Evolutionary conservation across 2,113 vertebrate genomes (phyloP).

Genomic region (Peromyscus californicus): DNA sequence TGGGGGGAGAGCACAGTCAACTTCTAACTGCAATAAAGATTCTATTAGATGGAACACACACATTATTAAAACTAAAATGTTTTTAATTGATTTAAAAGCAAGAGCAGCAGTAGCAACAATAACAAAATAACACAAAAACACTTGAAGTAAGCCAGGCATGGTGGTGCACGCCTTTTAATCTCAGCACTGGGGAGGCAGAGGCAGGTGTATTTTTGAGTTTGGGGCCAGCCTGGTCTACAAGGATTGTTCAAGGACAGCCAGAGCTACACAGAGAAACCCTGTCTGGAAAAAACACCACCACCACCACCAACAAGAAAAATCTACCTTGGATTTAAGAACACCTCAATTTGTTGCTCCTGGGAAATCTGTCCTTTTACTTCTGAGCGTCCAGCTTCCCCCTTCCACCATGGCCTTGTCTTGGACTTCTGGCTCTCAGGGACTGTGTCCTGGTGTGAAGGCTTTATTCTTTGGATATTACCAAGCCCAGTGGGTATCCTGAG

Average conservation of each 20-base stretch:
- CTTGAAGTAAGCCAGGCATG: not conserved
- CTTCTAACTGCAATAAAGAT: not conserved
- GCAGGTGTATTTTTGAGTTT: not conserved
- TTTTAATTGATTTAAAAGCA: not conserved
- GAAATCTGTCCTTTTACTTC: not conserved
- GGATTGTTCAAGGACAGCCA: not conserved
- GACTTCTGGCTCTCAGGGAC: not conserved
- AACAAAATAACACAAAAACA: not conserved
- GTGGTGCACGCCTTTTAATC: not conserved
- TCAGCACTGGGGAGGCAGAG: not conserved
- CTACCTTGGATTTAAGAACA: not conserved
- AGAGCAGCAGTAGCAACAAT: not conserved
- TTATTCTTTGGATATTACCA: not conserved
- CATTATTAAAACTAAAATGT: not conserved
- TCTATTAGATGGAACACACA: not conserved
- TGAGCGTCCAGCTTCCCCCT: not conserved
- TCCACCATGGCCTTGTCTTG: not conserved
- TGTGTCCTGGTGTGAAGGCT: no score
- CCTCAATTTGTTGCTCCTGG: not conserved
- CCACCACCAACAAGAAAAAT: not conserved
- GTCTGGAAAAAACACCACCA: not conserved
- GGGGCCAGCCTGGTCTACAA: not conserved
- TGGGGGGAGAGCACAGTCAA: not conserved
- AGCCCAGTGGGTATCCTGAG: not conserved
- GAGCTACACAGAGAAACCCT: not conserved